These are phyloP conservation scores for Tuberolachnus salignus DNA, from an alignment of 2,888 invertebrate species.

Conservation along the genomic window DNA sequence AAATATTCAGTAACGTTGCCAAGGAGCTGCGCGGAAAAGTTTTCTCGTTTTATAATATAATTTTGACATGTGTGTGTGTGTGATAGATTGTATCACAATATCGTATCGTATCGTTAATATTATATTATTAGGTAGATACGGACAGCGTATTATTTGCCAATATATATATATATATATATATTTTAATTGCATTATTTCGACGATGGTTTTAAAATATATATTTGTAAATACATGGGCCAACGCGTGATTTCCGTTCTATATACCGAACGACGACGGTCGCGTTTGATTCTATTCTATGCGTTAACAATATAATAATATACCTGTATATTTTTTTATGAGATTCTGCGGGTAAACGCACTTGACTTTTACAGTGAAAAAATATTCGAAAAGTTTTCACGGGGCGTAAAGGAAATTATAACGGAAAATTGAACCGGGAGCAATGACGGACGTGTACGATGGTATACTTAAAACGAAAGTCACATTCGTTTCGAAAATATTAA, in stretches of 20 bases:
- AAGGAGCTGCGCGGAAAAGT: slow-evolving; percentile 3
- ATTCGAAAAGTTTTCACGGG: no score
- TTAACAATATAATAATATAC: slow-evolving; percentile 5
- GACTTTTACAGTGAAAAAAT: no score
- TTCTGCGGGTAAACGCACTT: no score
- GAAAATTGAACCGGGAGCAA: no score
- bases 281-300: background rate
- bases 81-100: background rate
- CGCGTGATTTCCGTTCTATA: slow-evolving; percentile 14
- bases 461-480: no score
- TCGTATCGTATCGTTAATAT: background rate
- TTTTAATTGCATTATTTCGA: background rate
- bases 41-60: slow-evolving; percentile 15
- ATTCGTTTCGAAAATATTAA: no score
- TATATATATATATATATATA: background rate
- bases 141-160: slow-evolving; percentile 3
- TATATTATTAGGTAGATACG: background rate
- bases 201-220: slow-evolving; percentile 13
- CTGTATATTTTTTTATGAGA: no score
- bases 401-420: no score
- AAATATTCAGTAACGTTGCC: slow-evolving; percentile 9
- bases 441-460: no score
- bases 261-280: background rate
- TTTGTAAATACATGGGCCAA: no score
- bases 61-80: background rate